Conservation (phyloP, 2,797 vertebrate species). For the Menidia menidia region DNA sequence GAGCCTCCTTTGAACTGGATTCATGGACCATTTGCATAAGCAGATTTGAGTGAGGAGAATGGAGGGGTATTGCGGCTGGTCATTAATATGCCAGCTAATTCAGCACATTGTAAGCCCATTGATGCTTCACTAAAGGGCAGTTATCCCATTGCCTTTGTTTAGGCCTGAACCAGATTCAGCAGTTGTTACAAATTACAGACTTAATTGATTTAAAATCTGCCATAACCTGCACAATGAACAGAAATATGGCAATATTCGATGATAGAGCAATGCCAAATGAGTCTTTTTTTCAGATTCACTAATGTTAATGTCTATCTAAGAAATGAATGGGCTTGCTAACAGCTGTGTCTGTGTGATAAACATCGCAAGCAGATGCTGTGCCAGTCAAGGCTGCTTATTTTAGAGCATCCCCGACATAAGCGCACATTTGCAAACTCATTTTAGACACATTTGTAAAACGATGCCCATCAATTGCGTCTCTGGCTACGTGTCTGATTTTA, state of each 20-base stretch:
- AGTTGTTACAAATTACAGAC: constrained; percentile 99
- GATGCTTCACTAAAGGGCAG: constrained; percentile 98
- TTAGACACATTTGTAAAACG: constrained; percentile 48
- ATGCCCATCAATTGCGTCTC: constrained; percentile 39
- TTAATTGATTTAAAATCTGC: constrained; percentile 92
- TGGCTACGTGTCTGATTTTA: constrained; percentile 40
- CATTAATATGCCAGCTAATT: constrained; percentile 99
- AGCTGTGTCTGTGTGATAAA: constrained; percentile 63
- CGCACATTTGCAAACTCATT: constrained; percentile 40
- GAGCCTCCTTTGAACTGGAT: constrained; percentile 97
- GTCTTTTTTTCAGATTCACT: constrained; percentile 42
- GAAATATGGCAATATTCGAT: constrained; percentile 64
- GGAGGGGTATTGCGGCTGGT: constrained; percentile 92
- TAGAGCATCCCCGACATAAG: constrained; percentile 34
- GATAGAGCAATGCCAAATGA: constrained; percentile 55
- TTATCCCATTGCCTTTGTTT: constrained; percentile 98
- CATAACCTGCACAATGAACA: constrained; percentile 83
- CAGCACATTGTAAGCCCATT: constrained; percentile 99
- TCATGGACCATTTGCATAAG: constrained; percentile 99
- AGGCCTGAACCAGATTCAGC: constrained; percentile 91
- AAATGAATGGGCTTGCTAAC: constrained; percentile 66
- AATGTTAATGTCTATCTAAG: constrained; percentile 63
- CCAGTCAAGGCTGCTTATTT: constrained; percentile 43
- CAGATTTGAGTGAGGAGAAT: constrained; percentile 98
- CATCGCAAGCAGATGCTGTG: constrained; percentile 56